phyloP scores from a whole-genome alignment of 1,140 invertebrate genomes.

The Planococcus citri region DNA sequence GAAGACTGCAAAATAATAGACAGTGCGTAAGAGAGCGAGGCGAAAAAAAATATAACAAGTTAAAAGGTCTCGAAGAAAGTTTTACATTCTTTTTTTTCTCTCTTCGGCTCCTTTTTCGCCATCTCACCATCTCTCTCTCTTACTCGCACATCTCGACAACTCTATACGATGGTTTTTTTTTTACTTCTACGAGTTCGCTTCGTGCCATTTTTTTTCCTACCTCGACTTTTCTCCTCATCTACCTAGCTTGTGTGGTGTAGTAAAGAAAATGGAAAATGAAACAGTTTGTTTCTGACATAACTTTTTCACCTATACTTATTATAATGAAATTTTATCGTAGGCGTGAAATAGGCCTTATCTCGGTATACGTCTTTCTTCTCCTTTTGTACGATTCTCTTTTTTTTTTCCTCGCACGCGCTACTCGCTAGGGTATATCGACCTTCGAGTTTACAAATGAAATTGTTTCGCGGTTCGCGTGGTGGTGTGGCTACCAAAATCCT shows the following conservation, averaged over 20 bases:
- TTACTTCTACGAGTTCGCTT: not conserved
- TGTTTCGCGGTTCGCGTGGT: too few species aligned
- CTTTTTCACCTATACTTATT: conserved; percentile 7
- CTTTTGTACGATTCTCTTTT: too few species aligned
- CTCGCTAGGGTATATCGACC: too few species aligned
- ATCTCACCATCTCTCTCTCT: not conserved
- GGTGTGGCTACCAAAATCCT: too few species aligned
- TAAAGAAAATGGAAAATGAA: conserved; percentile 8
- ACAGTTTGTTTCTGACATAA: conserved; percentile 7
- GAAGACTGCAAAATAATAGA: not conserved
- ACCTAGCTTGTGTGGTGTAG: too few species aligned
- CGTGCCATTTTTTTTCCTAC: not conserved
- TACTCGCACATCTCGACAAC: not conserved
- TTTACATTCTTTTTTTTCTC: not conserved
- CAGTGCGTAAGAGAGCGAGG: not conserved
- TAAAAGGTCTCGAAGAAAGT: conserved; percentile 6
- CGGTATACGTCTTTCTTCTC: not conserved
- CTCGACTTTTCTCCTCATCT: too few species aligned
- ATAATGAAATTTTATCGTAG: not conserved
- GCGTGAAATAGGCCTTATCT: not conserved
- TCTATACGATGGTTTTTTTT: not conserved
- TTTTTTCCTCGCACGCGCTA: too few species aligned
- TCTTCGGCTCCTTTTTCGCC: not conserved
- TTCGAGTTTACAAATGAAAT: too few species aligned
- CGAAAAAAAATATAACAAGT: not conserved